These are phyloP conservation scores for Alviniconcha marisindica DNA, from an alignment of 1,140 invertebrate species.

Conservation along the genomic window DNA sequence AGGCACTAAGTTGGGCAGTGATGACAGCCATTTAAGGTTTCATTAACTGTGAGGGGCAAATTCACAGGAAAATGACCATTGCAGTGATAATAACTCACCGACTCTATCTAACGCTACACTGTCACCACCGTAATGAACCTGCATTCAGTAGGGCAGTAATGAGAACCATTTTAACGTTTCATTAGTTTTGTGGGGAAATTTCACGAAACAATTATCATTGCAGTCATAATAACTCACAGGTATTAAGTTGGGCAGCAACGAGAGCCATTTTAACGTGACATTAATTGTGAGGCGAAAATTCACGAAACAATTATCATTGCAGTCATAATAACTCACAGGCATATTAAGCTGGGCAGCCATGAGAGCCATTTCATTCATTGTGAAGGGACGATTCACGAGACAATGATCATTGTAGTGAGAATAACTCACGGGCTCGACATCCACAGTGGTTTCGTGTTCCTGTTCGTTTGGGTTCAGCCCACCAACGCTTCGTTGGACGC, in stretches of 20 bases:
- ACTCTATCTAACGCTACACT: too few species aligned
- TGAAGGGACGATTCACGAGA: too few species aligned
- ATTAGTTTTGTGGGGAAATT: background rate
- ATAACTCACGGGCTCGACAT: constrained; percentile 83
- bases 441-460: constrained; percentile 84
- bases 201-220: background rate
- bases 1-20: too few species aligned
- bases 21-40: too few species aligned
- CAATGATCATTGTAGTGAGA: background rate
- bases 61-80: background rate
- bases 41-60: background rate
- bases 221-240: background rate
- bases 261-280: too few species aligned
- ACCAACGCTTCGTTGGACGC: constrained; percentile 81
- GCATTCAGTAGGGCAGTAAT: too few species aligned
- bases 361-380: too few species aligned
- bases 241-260: too few species aligned
- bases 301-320: background rate
- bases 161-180: too few species aligned
- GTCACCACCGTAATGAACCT: too few species aligned
- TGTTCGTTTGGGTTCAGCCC: constrained; percentile 84
- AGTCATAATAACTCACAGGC: background rate
- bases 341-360: too few species aligned
- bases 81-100: background rate
- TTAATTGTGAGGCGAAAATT: background rate